phyloP scores from a whole-genome alignment of 2,113 vertebrate species.

The Megaptera novaeangliae region DNA sequence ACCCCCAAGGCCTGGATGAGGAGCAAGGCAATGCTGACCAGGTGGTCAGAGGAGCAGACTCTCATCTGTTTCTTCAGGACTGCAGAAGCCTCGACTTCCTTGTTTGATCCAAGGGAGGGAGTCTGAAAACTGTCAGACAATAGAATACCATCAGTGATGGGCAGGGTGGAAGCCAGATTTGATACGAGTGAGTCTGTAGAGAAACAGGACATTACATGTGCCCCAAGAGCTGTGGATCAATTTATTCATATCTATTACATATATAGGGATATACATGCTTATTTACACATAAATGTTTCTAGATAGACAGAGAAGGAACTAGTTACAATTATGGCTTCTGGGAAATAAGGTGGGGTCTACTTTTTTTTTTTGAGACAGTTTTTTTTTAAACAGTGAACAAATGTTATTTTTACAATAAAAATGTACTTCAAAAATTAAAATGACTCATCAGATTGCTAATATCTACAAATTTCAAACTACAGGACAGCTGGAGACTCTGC shows the following conservation, averaged over 20 bases:
- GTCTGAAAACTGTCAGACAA: background rate
- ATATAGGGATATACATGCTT: rapidly evolving
- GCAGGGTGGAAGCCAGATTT: background rate
- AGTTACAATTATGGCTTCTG: background rate
- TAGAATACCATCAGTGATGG: background rate
- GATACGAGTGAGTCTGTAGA: background rate
- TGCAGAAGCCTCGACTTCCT: background rate
- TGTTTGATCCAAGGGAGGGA: background rate
- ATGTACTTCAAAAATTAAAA: background rate
- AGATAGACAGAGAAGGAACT: background rate
- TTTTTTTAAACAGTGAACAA: background rate
- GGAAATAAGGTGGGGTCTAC: background rate
- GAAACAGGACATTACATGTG: background rate
- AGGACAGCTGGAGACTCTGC: background rate
- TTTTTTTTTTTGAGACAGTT: background rate
- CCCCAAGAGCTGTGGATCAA: background rate
- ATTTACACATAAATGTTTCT: background rate
- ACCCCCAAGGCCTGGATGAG: background rate
- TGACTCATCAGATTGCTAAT: background rate
- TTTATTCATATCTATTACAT: background rate
- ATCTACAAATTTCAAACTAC: background rate
- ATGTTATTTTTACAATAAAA: slow-evolving; percentile 41
- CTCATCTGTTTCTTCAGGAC: background rate
- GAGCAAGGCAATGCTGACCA: background rate
- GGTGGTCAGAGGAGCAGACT: background rate